Conservation (phyloP, 2,888 invertebrate genomes). For the Acronicta alni region DNA sequence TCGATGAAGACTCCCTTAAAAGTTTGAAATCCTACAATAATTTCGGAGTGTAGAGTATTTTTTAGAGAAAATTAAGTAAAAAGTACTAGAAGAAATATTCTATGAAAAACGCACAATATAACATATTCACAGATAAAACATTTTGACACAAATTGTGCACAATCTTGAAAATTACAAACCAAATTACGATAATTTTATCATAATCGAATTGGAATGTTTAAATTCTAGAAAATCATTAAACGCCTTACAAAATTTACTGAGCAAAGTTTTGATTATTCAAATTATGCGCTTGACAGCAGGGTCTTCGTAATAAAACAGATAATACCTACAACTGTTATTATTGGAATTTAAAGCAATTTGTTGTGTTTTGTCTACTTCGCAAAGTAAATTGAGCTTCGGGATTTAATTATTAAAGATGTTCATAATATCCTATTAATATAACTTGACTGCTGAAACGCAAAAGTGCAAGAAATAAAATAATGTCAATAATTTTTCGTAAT, state of each 20-base stretch:
- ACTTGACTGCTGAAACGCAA: too few relatives aligned
- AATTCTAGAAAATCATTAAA: constrained; percentile 44
- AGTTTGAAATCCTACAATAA: too few relatives aligned
- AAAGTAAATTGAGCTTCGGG: too few relatives aligned
- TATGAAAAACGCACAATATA: too few relatives aligned
- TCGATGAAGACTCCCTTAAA: too few relatives aligned
- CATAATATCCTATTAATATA: too few relatives aligned
- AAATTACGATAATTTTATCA: constrained; percentile 24
- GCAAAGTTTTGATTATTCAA: constrained; percentile 54
- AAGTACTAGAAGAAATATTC: not conserved
- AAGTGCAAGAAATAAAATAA: too few relatives aligned
- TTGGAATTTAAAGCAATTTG: not conserved
- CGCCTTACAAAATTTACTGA: constrained; percentile 45
- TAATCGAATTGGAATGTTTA: constrained; percentile 26
- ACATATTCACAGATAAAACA: too few relatives aligned
- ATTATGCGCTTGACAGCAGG: constrained; percentile 37
- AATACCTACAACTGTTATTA: not conserved
- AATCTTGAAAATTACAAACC: constrained; percentile 12
- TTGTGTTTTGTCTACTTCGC: not conserved
- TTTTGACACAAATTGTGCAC: not conserved
- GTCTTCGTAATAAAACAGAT: constrained; percentile 19
- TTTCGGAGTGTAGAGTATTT: too few relatives aligned
- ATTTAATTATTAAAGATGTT: too few relatives aligned
- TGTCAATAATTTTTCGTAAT: too few relatives aligned
- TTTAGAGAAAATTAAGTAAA: too few relatives aligned